These are phyloP conservation scores for Drosophila picticornis DNA, from an alignment of 2,888 invertebrate species.

Conservation along the genomic window DNA sequence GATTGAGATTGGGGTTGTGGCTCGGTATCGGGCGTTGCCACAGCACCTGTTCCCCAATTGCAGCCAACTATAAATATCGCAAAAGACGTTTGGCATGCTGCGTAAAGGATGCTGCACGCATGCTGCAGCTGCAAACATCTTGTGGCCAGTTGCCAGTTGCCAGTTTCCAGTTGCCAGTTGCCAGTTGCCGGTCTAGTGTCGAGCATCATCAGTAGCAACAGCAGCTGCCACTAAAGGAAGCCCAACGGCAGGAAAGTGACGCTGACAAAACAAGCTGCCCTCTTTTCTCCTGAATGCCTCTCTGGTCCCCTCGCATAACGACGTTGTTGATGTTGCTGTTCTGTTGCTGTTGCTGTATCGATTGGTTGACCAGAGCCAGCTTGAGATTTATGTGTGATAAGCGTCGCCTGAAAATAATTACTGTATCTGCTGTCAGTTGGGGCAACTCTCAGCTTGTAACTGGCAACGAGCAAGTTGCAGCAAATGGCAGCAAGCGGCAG, in stretches of 20 bases:
- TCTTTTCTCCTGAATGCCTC: conserved; percentile 2
- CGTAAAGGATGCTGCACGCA: conserved; percentile 76
- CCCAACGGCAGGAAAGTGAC: conserved; percentile 75
- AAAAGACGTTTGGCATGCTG: conserved; percentile 78
- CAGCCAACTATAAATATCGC: conserved; percentile 72
- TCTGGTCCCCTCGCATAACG: conserved; percentile 12
- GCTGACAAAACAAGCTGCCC: conserved; percentile 75
- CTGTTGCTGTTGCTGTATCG: conserved; percentile 50
- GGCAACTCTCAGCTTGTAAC: conserved; percentile 44
- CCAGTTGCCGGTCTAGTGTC: neutral
- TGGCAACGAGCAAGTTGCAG: conserved; percentile 19
- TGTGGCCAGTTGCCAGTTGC: conserved; percentile 52
- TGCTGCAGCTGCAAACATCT: conserved; percentile 76
- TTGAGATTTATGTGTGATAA: conserved; percentile 80
- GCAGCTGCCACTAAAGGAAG: conserved; percentile 71
- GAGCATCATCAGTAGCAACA: conserved; percentile 48
- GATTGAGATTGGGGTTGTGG: neutral
- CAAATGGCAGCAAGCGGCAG: conserved; percentile 38
- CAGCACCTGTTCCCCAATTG: conserved; percentile 72
- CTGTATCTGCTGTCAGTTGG: conserved; percentile 72
- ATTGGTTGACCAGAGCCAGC: conserved; percentile 57
- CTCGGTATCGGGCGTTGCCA: conserved; percentile 65
- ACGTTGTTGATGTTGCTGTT: conserved; percentile 24
- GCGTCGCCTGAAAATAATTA: conserved; percentile 81
- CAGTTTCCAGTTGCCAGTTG: conserved; percentile 39